Percentiles rank a stretch among this genome's conserved stretches.
phyloP scores from a whole-genome alignment of 53 echinoderm and acorn worm species.

The Patiria pectinifera region DNA sequence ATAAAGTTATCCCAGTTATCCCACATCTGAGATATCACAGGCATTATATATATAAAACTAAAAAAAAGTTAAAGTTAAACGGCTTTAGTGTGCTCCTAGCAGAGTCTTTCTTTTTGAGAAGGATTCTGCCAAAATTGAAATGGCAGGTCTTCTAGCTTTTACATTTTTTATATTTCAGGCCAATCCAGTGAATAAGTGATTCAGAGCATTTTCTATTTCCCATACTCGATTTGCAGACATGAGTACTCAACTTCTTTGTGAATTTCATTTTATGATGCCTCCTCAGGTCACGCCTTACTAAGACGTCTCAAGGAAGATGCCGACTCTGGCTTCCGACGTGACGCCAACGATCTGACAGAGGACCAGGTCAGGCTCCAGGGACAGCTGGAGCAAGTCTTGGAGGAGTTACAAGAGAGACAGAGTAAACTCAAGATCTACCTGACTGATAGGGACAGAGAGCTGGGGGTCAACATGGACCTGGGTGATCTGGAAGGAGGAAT shows the following conservation, averaged over 20 bases:
- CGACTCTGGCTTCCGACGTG: conserved; percentile 82
- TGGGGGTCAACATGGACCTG: conserved; percentile 79
- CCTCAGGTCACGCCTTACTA: conserved; percentile 79
- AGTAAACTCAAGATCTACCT: conserved; percentile 86
- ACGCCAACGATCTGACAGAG: conserved; percentile 72
- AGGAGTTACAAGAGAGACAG: conserved; percentile 83
- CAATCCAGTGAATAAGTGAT: too few species aligned
- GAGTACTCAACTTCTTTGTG: not conserved
- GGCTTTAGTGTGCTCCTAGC: too few species aligned
- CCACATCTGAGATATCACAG: too few species aligned
- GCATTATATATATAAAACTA: too few species aligned
- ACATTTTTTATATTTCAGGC: too few species aligned
- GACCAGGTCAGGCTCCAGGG: conserved; percentile 79
- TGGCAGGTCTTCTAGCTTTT: too few species aligned
- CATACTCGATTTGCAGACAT: too few species aligned
- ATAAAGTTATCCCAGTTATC: too few species aligned
- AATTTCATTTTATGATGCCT: not conserved
- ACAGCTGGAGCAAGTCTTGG: conserved; percentile 73
- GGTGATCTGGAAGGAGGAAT: conserved; percentile 87
- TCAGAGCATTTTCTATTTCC: too few species aligned
- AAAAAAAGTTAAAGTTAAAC: too few species aligned
- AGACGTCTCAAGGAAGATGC: conserved; percentile 83
- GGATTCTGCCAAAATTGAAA: too few species aligned
- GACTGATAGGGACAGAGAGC: conserved; percentile 83
- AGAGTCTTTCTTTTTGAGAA: too few species aligned